A percentile compares a stretch with the other conserved stretches of the same genome.
Conservation (phyloP, 1,140 invertebrate species). For the Lasioglossum albipes region DNA sequence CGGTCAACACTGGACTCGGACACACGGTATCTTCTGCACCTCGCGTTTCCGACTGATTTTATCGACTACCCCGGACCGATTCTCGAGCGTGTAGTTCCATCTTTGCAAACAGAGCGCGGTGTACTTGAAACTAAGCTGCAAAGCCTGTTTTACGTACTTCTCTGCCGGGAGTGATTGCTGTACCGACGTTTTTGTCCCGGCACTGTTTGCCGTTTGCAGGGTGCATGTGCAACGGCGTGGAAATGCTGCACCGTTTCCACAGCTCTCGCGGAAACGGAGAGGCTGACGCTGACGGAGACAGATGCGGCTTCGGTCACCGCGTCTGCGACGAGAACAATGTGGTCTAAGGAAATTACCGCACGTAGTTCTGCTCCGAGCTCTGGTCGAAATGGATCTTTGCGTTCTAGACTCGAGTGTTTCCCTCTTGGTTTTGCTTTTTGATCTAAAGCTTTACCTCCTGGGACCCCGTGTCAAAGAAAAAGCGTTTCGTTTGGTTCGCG, state of each 20-base stretch:
- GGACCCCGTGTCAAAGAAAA: too few species aligned
- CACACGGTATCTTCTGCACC: not conserved
- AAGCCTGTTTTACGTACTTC: slow-evolving; percentile 36
- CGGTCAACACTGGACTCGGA: not conserved
- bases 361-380: not conserved
- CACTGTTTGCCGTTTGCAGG: slow-evolving; percentile 36
- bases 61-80: slow-evolving; percentile 22
- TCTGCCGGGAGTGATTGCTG: slow-evolving; percentile 48
- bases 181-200: slow-evolving; percentile 36
- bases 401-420: not conserved
- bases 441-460: not conserved
- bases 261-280: slow-evolving; percentile 34
- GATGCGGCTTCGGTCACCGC: slow-evolving; percentile 5
- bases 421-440: not conserved
- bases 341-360: slow-evolving; percentile 15
- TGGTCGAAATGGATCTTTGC: not conserved
- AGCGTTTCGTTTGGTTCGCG: too few species aligned
- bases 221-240: slow-evolving; percentile 40
- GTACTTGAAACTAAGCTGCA: slow-evolving; percentile 26
- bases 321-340: slow-evolving; percentile 13
- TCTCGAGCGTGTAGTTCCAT: not conserved
- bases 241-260: slow-evolving; percentile 44
- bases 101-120: slow-evolving; percentile 23
- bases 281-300: slow-evolving; percentile 1
- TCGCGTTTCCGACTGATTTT: slow-evolving; percentile 6